Conservation (phyloP, 2,888 invertebrate species). For the Nebria salina region DNA sequence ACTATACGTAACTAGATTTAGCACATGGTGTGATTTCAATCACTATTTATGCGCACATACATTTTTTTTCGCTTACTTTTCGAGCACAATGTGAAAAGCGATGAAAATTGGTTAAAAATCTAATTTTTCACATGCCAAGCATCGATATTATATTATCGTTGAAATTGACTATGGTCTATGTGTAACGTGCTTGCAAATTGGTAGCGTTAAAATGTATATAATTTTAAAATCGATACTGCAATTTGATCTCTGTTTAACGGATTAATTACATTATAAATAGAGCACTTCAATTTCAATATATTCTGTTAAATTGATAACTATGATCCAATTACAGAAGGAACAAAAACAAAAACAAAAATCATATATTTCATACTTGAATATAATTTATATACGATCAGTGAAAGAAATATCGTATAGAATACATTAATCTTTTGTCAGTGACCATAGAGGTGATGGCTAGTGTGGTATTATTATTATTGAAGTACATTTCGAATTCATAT, state of each 20-base stretch:
- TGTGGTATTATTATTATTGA: constrained; percentile 20
- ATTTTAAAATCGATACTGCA: background rate
- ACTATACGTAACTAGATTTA: too few relatives aligned
- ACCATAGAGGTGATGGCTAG: background rate
- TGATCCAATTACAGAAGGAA: background rate
- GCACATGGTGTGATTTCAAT: too few relatives aligned
- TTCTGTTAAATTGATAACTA: background rate
- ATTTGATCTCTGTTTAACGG: background rate
- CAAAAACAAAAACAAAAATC: background rate
- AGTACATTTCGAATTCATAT: constrained; percentile 10
- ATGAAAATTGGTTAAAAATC: background rate
- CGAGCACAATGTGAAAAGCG: background rate
- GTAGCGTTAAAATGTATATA: background rate
- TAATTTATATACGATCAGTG: background rate
- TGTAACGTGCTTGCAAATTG: background rate
- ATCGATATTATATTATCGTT: background rate
- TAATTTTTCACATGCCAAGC: background rate
- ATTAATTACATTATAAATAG: background rate
- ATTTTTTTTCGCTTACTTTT: too few relatives aligned
- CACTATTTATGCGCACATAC: too few relatives aligned
- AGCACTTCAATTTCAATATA: background rate
- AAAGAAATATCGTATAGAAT: constrained; percentile 18
- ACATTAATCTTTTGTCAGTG: constrained; percentile 13
- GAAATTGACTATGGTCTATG: background rate
- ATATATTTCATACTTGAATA: background rate